Evolutionary conservation across 2,888 invertebrate species (phyloP), one percentile per base, ranked within the genome.

Genomic region (Pseudanteris insignis): DNA sequence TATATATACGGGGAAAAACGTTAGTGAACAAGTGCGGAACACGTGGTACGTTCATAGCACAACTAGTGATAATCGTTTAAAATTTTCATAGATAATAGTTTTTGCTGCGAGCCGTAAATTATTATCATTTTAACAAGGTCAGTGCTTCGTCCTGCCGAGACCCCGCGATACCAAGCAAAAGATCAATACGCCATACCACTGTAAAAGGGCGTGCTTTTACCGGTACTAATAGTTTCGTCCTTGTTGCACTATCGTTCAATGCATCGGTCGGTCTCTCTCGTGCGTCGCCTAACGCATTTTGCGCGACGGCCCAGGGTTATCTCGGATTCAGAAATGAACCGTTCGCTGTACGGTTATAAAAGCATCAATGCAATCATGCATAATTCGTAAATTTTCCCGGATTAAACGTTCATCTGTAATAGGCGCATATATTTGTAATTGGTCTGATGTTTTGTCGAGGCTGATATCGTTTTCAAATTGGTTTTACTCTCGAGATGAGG

Each of bases 91-190:
- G n/a, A n/a, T n/a, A n/a, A n/a, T n/a, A n/a, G n/a, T 54, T 46
- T 44, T 21, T 21, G 25, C 37, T 46, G 33, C 37, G 18, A 18
- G 18, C 3, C 18, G 44, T 54, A 46, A 11, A 40, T 30, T 54
- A 54, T 54, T 54, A 54, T 54, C 54, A 40, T 54, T 54, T 54
- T 46, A 54, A 54, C 54, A 53, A 53, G 24, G 43, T 43, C 51
- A 54, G 46, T 37, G 30, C 33, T 28, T 10, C 26, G 46, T 29
- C 21, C 21, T 46, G 40, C 46, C 33, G 46, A 40, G 21, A 28
- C 34, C n/a, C 36, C 32, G 26, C 37, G 32, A 54, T 54, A 54
- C 54, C 37, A 21, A 46, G 54, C 54, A 28, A 34, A 54, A 54
- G 54, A 46, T 54, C 54, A 54, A 54, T 54, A 54, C 46, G 38